Conservation (phyloP, 2,797 vertebrate species). For the Melanogrammus aeglefinus region DNA sequence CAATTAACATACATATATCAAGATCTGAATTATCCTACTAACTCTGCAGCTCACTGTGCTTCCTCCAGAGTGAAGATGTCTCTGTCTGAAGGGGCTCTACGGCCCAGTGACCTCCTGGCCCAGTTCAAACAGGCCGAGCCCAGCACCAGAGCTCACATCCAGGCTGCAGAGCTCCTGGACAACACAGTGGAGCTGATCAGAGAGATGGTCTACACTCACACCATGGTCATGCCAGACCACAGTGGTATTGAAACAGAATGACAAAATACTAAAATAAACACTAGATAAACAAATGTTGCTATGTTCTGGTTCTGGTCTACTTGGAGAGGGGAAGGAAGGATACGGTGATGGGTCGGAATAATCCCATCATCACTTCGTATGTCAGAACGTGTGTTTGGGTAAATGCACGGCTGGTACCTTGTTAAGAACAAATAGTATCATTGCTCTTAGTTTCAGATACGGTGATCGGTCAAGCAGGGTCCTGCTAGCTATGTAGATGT, state of each 20-base stretch:
- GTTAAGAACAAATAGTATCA: neutral
- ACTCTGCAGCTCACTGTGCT: neutral
- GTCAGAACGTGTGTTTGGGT: neutral
- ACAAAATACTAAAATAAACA: neutral
- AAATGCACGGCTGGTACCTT: neutral
- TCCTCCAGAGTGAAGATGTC: conserved; percentile 69
- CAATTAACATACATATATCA: neutral
- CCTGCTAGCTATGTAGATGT: neutral
- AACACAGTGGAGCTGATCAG: conserved; percentile 80
- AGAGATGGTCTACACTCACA: conserved; percentile 81
- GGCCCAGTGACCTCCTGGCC: conserved; percentile 76
- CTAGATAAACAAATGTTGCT: neutral
- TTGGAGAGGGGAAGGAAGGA: neutral
- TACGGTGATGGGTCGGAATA: neutral
- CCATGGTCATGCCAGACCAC: conserved; percentile 62
- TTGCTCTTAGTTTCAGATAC: neutral
- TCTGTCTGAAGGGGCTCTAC: conserved; percentile 67
- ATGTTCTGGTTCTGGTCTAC: neutral
- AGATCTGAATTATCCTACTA: neutral
- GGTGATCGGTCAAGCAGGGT: neutral
- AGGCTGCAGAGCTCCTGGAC: conserved; percentile 76
- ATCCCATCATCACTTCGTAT: neutral
- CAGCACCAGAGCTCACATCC: conserved; percentile 67
- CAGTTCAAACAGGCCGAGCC: conserved; percentile 77
- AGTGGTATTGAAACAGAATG: conserved; percentile 55